These are phyloP conservation scores for Cochlearius cochlearius DNA, from an alignment of 2,113 vertebrate genomes.

Conservation along the genomic window DNA sequence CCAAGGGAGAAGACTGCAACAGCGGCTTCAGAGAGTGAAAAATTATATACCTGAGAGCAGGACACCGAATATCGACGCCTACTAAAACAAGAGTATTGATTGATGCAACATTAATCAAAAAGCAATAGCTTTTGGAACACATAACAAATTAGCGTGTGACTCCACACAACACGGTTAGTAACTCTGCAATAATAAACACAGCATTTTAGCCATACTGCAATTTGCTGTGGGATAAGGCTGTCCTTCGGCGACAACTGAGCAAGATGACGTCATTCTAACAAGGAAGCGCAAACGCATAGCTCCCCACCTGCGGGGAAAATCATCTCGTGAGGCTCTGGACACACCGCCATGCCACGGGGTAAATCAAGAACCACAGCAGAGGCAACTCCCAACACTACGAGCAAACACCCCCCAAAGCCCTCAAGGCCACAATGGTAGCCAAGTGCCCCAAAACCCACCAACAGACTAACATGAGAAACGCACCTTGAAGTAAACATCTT, in stretches of 20 bases:
- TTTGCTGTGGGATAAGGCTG: background rate
- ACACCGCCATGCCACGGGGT: accelerated
- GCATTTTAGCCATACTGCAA: background rate
- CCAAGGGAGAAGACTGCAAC: background rate
- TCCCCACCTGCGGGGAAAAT: background rate
- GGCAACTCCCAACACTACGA: background rate
- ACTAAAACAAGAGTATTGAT: background rate
- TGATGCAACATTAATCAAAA: background rate
- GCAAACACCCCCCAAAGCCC: background rate
- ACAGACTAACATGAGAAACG: background rate
- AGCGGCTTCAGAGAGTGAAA: background rate
- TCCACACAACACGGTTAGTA: background rate
- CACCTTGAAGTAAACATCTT: conserved; percentile 1
- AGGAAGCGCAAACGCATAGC: background rate
- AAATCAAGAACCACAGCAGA: background rate
- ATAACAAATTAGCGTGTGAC: accelerated
- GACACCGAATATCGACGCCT: background rate
- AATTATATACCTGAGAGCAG: background rate
- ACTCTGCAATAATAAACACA: background rate
- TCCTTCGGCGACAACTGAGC: background rate
- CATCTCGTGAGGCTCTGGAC: background rate
- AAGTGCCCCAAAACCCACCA: background rate
- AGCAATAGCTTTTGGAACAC: background rate
- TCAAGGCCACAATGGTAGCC: background rate
- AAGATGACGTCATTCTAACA: too few species aligned